Evolutionary conservation across 2,888 invertebrate genomes (phyloP).

Genomic region (Vannuccia rotundouncinata): DNA sequence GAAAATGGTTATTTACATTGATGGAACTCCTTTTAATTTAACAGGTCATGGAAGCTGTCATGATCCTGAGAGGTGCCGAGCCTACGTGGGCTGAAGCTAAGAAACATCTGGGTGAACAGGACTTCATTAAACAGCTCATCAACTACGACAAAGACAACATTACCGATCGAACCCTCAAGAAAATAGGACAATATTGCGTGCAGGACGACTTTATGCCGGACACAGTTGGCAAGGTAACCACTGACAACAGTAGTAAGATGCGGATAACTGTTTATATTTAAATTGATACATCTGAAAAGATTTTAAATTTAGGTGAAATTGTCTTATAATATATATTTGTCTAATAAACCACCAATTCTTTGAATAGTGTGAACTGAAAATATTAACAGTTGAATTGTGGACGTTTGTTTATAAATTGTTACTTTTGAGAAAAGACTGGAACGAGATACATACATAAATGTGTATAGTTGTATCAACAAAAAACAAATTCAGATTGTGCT

Average conservation of each 20-base stretch:
- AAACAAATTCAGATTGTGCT: no score
- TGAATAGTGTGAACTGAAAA: no score
- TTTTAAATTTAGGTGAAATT: neutral
- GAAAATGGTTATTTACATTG: no score
- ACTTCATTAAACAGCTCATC: slow-evolving; percentile 62
- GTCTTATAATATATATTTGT: neutral
- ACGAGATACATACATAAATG: no score
- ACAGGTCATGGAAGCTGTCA: slow-evolving; percentile 73
- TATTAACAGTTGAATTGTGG: no score
- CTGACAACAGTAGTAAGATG: no score
- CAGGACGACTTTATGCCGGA: slow-evolving; percentile 79
- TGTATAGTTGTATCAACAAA: no score
- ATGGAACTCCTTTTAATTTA: no score
- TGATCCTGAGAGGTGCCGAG: slow-evolving; percentile 70
- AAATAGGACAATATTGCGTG: slow-evolving; percentile 70
- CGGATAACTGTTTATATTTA: no score
- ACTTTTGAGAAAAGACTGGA: no score
- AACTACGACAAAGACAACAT: slow-evolving; percentile 84
- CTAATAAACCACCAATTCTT: no score
- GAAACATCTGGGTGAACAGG: slow-evolving; percentile 64
- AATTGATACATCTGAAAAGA: neutral
- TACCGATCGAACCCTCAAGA: slow-evolving; percentile 71
- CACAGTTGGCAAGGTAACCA: slow-evolving; percentile 67
- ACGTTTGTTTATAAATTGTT: no score
- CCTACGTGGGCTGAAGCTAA: slow-evolving; percentile 82